Evolutionary conservation across 23 tunicate genomes (phyloP).

Genomic region (Halocynthia aurantium): DNA sequence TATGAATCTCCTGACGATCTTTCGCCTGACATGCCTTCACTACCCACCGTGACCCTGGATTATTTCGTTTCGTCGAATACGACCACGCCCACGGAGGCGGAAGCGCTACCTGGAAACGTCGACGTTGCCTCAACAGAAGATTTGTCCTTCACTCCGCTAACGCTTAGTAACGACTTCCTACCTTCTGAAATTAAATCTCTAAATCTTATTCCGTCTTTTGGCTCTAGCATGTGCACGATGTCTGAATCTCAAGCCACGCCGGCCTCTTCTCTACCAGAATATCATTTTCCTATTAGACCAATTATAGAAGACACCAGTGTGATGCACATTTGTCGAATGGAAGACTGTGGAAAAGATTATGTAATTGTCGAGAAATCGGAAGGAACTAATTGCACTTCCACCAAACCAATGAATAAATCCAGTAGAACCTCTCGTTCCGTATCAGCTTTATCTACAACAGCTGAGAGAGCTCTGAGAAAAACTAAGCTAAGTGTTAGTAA

Average conservation of each 20-base stretch:
- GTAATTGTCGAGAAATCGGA: too few species aligned
- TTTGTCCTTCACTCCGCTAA: conserved; percentile 5
- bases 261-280: background rate
- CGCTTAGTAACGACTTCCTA: background rate
- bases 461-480: too few species aligned
- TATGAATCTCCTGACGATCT: background rate
- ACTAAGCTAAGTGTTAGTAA: too few species aligned
- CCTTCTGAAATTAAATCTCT: background rate
- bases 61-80: conserved; percentile 3
- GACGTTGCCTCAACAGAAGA: conserved; percentile 3
- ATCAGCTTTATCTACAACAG: too few species aligned
- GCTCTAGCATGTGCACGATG: background rate
- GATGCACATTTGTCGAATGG: background rate
- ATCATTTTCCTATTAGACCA: background rate
- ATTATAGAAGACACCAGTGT: background rate
- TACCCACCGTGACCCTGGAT: conserved; percentile 2
- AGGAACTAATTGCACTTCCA: too few species aligned
- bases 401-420: too few species aligned
- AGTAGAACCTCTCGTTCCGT: too few species aligned
- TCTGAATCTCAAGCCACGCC: background rate
- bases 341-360: background rate
- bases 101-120: background rate
- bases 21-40: background rate
- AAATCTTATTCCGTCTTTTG: background rate
- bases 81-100: background rate